Base-by-base conservation (phyloP, 1,140 invertebrate genomes). In the Aphis craccivora region DNA sequence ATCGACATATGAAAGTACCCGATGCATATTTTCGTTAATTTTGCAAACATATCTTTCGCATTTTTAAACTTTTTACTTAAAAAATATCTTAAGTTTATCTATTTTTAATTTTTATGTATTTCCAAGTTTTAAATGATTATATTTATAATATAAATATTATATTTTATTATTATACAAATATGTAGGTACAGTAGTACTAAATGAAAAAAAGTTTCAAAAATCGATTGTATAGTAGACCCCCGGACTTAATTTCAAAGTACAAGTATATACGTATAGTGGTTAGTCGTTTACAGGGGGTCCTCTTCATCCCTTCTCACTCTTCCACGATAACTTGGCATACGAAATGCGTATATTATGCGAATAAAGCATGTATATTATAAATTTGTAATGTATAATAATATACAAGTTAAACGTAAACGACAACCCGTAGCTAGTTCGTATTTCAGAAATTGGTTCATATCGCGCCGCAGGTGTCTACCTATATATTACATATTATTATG, bases 361-460 rank as follows among this genome's bases (percentile, higher is more conserved):
- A 51, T 18, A n/a, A 18, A 18, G 60, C 11, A 35, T n/a, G 4
- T n/a, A n/a, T 67, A 76, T 76, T n/a, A 67, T 60, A 40, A 40
- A 40, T 40, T 40, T 40, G 1, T 40, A 60, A 30, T 67, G 48
- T 51, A 51, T 18, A 51, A 67, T 67, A 67, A 11, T n/a, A 76
- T 76, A 76, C 11, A 3, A n/a, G n/a, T 76, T 11, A 23, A 35
- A 76, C 30, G 30, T n/a, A 76, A 76, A 35, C 60, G 30, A 76
- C 60, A 76, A 76, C 60, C 8, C 23, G 30, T 76, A 76, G 14
- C n/a, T 76, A 76, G 60, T 76, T 76, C 60, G 30, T 76, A 76
- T 20, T 76, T n/a, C 20, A 45, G 37, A 83, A 92, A 92, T 92
- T 83, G 91, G 91, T 92, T 83, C 91, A 83, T 92, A 84, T 92